These are phyloP conservation scores for Eulimnadia texana DNA, from an alignment of 1,140 invertebrate genomes.

Conservation along the genomic window DNA sequence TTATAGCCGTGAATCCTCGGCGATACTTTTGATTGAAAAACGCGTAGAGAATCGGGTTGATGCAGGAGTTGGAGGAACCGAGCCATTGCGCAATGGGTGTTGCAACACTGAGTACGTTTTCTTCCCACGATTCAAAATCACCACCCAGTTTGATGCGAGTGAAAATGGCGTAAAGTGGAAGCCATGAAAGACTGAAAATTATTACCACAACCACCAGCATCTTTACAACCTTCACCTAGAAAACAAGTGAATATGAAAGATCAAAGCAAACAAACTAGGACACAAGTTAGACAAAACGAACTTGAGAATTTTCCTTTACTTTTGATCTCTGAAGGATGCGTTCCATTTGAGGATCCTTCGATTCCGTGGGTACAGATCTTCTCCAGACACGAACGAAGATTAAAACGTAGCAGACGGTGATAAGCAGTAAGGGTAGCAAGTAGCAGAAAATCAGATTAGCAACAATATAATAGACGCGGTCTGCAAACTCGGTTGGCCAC, in stretches of 20 bases:
- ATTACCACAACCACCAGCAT: constrained; percentile 92
- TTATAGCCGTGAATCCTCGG: constrained; percentile 76
- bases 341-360: constrained; percentile 80
- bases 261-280: no score
- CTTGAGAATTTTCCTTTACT: no score
- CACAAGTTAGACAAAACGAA: no score
- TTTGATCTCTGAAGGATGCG: constrained; percentile 82
- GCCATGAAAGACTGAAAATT: constrained; percentile 88
- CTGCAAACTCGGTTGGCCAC: constrained; percentile 66
- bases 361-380: constrained; percentile 70
- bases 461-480: constrained; percentile 70
- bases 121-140: constrained; percentile 50
- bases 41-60: constrained; percentile 94
- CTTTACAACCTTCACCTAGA: constrained; percentile 70
- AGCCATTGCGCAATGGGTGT: constrained; percentile 87
- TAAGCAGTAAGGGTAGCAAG: constrained; percentile 78
- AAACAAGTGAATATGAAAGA: constrained; percentile 2
- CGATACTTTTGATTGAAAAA: constrained; percentile 95
- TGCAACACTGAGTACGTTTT: constrained; percentile 62
- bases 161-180: constrained; percentile 83
- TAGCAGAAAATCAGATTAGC: constrained; percentile 82
- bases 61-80: constrained; percentile 87
- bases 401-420: constrained; percentile 78
- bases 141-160: constrained; percentile 63
- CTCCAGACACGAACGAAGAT: constrained; percentile 86